Evolutionary conservation across 2,113 vertebrate species (phyloP).

Genomic region (Pteropus alecto): DNA sequence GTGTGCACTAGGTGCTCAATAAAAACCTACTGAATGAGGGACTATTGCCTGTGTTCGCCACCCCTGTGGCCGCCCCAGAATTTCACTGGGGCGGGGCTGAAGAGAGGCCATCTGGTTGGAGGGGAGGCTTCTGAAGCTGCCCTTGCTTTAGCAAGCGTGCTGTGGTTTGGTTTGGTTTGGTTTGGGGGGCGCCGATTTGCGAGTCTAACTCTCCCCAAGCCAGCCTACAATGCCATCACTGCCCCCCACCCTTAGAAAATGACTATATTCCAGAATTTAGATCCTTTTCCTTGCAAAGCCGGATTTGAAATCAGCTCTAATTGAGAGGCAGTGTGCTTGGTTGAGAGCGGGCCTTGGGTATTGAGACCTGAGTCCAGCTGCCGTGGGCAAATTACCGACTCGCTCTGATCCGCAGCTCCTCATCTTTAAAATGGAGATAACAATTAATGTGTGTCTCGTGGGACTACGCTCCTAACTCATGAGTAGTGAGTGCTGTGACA

Average conservation of each 20-base stretch:
- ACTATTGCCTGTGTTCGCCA: neutral
- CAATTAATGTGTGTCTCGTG: neutral
- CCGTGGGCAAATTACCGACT: neutral
- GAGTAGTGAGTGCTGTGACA: neutral
- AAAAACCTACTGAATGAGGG: slow-evolving; percentile 27
- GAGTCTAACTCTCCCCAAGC: neutral
- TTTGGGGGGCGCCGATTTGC: neutral
- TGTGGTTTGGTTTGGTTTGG: neutral
- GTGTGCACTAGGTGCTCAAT: slow-evolving; percentile 52
- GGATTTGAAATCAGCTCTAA: neutral
- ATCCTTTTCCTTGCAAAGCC: neutral
- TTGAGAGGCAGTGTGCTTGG: neutral
- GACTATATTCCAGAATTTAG: neutral
- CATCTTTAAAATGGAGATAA: neutral
- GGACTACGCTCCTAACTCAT: neutral
- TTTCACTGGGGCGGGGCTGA: slow-evolving; percentile 52
- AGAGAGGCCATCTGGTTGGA: slow-evolving; percentile 42
- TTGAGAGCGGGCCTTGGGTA: neutral
- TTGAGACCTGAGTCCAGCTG: neutral
- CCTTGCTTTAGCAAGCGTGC: slow-evolving; percentile 47
- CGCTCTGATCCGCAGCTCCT: neutral
- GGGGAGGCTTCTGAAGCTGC: slow-evolving; percentile 18
- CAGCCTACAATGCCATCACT: neutral
- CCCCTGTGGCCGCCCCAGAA: neutral
- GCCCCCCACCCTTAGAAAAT: neutral